A percentile compares a stretch with the other conserved stretches of the same genome.
These are phyloP conservation scores for Actinemys pallida DNA, from an alignment of 2,113 vertebrate species.

Conservation along the genomic window DNA sequence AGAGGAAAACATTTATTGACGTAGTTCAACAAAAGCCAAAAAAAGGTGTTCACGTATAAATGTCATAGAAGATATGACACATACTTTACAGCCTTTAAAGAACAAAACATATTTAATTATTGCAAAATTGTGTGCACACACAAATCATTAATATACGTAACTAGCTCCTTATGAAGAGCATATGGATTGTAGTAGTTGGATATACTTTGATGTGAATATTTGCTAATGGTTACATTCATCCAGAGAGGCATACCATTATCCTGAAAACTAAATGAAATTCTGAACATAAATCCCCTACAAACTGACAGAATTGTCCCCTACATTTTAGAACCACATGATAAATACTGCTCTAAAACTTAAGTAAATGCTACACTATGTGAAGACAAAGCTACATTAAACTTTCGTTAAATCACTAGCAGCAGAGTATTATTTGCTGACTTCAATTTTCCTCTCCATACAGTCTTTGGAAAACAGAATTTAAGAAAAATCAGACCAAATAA, in stretches of 20 bases:
- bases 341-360: conserved; percentile 33
- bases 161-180: background rate
- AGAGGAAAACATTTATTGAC: conserved; percentile 52
- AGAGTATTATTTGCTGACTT: conserved; percentile 54
- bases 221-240: background rate
- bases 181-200: background rate
- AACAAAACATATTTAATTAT: background rate
- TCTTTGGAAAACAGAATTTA: conserved; percentile 75
- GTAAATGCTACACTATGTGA: background rate
- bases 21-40: background rate
- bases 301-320: background rate
- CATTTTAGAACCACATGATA: background rate
- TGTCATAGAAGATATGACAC: background rate
- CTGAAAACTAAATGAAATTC: background rate
- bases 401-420: background rate
- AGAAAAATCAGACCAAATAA: conserved; percentile 50
- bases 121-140: background rate
- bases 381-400: conserved; percentile 21
- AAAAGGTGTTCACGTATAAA: background rate
- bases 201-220: background rate
- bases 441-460: conserved; percentile 50
- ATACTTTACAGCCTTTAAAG: background rate
- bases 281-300: conserved; percentile 12
- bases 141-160: background rate
- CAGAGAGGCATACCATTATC: conserved; percentile 23